Conservation (phyloP, 2,113 vertebrate species). For the Ameiurus melas region DNA sequence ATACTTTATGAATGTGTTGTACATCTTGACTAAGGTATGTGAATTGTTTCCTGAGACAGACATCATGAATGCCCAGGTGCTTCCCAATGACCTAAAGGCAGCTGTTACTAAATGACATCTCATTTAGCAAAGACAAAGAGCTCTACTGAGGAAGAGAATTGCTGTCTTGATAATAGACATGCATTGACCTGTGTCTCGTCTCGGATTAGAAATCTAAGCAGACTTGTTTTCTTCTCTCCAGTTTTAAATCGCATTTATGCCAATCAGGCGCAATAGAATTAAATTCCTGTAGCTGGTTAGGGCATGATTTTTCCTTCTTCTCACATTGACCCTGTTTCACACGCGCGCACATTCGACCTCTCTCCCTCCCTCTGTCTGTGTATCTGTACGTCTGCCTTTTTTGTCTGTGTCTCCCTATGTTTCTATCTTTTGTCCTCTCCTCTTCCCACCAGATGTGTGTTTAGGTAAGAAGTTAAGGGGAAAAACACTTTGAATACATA, state of each 20-base stretch:
- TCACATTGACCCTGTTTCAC: background rate
- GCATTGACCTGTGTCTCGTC: background rate
- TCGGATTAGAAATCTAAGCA: background rate
- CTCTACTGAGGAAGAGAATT: background rate
- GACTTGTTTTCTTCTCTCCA: slow-evolving; percentile 1
- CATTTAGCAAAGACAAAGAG: background rate
- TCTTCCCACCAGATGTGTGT: slow-evolving; percentile 18
- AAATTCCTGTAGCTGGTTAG: slow-evolving; percentile 68
- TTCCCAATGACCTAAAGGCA: background rate
- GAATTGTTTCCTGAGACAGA: background rate
- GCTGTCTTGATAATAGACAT: background rate
- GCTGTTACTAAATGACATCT: background rate
- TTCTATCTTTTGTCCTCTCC: background rate
- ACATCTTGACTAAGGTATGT: background rate
- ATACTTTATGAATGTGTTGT: background rate
- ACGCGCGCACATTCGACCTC: background rate
- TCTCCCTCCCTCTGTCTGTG: background rate
- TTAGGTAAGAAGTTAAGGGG: slow-evolving; percentile 10
- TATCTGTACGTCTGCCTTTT: slow-evolving; percentile 15
- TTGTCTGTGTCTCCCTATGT: slow-evolving; percentile 12
- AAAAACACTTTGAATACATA: slow-evolving; percentile 45
- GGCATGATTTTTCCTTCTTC: slow-evolving; percentile 62
- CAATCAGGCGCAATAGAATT: slow-evolving; percentile 51
- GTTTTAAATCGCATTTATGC: background rate
- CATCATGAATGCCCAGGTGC: background rate